A percentile compares a stretch with the other conserved stretches of the same genome.
These are phyloP conservation scores for Athetis lepigone DNA, from an alignment of 2,888 invertebrate species.

Conservation along the genomic window DNA sequence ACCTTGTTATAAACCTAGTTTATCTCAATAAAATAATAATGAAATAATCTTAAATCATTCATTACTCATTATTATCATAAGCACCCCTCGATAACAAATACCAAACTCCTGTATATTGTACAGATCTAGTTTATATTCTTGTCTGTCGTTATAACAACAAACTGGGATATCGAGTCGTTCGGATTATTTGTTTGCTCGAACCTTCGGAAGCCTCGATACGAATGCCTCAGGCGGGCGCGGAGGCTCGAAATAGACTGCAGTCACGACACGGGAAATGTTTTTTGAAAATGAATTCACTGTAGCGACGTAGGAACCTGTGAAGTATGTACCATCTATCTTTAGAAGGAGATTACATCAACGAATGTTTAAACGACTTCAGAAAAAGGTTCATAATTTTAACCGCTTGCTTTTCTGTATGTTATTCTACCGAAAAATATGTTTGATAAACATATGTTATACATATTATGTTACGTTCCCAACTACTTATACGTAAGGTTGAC, in stretches of 20 bases:
- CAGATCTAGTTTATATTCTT: slow-evolving; percentile 11
- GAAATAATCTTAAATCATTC: too few species aligned
- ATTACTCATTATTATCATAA: too few species aligned
- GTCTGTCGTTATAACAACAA: slow-evolving; percentile 23
- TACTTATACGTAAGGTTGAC: neutral
- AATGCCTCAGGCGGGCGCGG: slow-evolving; percentile 32
- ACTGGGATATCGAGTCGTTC: slow-evolving; percentile 36
- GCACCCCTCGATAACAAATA: too few species aligned
- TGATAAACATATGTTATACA: too few species aligned
- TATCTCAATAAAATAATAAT: too few species aligned
- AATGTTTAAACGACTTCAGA: too few species aligned
- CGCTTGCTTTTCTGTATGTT: too few species aligned
- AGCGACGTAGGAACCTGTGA: neutral
- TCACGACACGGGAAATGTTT: slow-evolving; percentile 17
- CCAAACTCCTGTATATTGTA: neutral
- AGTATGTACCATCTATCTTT: neutral
- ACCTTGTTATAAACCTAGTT: too few species aligned
- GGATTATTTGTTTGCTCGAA: slow-evolving; percentile 49
- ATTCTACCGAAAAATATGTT: too few species aligned
- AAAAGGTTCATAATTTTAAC: too few species aligned
- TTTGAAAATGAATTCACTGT: slow-evolving; percentile 17
- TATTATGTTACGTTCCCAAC: too few species aligned
- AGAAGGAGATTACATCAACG: neutral
- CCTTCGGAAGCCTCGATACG: slow-evolving; percentile 19
- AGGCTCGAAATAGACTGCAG: slow-evolving; percentile 45